phyloP scores from a whole-genome alignment of 2,888 invertebrate genomes.

The Sarcophaga caerulescens region DNA sequence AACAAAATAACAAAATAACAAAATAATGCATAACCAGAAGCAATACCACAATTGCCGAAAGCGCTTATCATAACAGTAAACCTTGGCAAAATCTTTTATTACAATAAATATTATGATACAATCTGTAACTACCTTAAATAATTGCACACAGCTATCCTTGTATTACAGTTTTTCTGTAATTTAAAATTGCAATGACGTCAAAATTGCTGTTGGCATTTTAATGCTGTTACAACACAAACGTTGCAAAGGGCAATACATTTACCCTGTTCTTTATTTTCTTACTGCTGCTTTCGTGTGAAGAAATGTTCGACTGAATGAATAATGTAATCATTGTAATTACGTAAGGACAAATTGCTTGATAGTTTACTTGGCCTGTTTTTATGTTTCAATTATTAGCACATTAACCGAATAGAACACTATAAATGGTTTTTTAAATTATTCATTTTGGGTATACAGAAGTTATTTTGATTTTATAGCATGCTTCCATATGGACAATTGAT shows the following conservation, averaged over 20 bases:
- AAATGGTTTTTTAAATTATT: too few species aligned
- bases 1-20: too few species aligned
- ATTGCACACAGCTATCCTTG: not conserved
- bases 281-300: too few species aligned
- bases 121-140: too few species aligned
- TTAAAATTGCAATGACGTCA: slow-evolving; percentile 22
- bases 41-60: too few species aligned
- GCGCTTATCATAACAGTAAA: too few species aligned
- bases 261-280: not conserved
- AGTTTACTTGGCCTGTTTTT: not conserved
- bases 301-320: slow-evolving; percentile 19
- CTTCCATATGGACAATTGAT: too few species aligned
- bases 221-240: not conserved
- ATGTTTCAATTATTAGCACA: slow-evolving; percentile 26
- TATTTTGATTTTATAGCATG: too few species aligned
- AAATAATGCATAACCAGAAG: too few species aligned
- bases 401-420: not conserved
- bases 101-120: too few species aligned
- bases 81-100: too few species aligned
- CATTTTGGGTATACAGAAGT: too few species aligned
- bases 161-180: slow-evolving; percentile 14
- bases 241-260: not conserved
- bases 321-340: slow-evolving; percentile 58
- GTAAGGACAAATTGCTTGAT: slow-evolving; percentile 44
- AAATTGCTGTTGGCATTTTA: slow-evolving; percentile 25